Conservation (phyloP, 1,140 invertebrate genomes). For the Lepidurus apus region DNA sequence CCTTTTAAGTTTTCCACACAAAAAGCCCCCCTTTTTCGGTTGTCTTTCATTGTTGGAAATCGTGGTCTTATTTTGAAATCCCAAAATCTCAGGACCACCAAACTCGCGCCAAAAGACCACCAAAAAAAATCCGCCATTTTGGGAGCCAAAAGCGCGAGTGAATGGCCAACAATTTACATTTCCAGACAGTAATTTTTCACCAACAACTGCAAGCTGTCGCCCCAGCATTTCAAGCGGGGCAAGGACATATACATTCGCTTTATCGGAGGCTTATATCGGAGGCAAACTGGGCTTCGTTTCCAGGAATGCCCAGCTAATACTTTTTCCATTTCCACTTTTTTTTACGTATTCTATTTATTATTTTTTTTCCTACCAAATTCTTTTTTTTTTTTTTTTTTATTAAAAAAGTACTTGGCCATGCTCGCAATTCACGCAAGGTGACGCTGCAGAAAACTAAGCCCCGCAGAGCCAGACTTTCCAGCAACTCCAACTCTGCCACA, state of each 20-base stretch:
- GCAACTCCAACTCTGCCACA: neutral
- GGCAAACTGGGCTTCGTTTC: slow-evolving; percentile 3
- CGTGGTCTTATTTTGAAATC: neutral
- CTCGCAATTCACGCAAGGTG: slow-evolving; percentile 4
- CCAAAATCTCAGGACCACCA: neutral
- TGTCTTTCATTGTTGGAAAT: neutral
- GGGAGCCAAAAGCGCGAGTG: neutral
- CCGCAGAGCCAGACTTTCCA: neutral
- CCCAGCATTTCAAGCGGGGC: neutral
- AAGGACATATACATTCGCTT: neutral
- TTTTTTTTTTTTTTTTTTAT: neutral
- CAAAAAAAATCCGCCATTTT: neutral
- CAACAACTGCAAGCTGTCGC: slow-evolving; percentile 11
- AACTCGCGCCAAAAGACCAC: neutral
- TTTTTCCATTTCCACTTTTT: neutral
- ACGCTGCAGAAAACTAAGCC: neutral
- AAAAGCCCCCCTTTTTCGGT: neutral
- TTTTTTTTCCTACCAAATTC: no score
- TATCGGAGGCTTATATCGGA: neutral
- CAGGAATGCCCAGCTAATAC: neutral
- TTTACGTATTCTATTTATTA: neutral
- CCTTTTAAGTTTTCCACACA: neutral
- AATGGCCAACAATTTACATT: slow-evolving; percentile 15
- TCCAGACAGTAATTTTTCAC: slow-evolving; percentile 18
- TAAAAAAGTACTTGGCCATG: neutral